Conservation (phyloP, 2,888 invertebrate species). For the Microctonus aethiopoides region DNA sequence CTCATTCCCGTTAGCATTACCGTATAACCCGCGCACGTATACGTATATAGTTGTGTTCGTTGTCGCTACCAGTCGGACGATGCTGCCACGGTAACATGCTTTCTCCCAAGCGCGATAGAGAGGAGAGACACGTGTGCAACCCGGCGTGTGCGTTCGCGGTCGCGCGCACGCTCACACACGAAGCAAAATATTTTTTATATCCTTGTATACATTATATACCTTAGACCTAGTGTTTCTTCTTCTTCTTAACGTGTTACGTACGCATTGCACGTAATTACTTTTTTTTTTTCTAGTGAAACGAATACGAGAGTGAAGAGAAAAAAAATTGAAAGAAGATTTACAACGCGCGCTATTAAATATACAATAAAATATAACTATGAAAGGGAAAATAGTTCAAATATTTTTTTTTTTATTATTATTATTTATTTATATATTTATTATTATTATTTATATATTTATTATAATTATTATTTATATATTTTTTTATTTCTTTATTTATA, state of each 20-base stretch:
- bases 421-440: neutral
- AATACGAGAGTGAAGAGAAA: neutral
- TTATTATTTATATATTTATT: too few species aligned
- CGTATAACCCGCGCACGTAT: conserved; percentile 37
- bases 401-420: neutral
- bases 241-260: neutral
- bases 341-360: too few species aligned
- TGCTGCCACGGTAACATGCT: conserved; percentile 45
- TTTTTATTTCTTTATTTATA: too few species aligned
- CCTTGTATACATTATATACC: neutral
- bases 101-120: conserved; percentile 33
- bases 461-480: neutral
- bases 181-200: neutral
- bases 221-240: neutral
- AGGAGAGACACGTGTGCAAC: conserved; percentile 17
- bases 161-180: neutral
- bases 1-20: conserved; percentile 60
- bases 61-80: conserved; percentile 15
- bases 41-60: conserved; percentile 23
- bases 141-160: conserved; percentile 6
- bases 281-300: neutral
- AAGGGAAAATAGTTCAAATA: conserved; percentile 5
- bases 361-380: neutral
- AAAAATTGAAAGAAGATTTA: neutral
- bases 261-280: conserved; percentile 5